A percentile compares a stretch with the other conserved stretches of the same genome.
phyloP scores from a whole-genome alignment of 2,113 vertebrate species.

The Herpailurus yagouaroundi region DNA sequence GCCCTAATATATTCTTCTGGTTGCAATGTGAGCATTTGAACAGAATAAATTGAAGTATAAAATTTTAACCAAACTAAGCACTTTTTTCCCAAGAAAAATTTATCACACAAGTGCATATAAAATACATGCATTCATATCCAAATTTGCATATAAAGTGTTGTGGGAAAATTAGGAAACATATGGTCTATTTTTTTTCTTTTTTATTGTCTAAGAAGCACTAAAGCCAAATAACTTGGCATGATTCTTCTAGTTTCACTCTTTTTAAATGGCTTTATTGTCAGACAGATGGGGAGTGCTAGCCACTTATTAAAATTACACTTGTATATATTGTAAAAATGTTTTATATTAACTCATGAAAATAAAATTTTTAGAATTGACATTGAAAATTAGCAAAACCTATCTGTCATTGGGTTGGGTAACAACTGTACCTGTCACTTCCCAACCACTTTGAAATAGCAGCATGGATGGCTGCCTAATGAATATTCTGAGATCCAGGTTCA shows the following conservation, averaged over 20 bases:
- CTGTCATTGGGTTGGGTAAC: conserved; percentile 19
- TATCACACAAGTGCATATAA: conserved; percentile 43
- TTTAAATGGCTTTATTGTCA: conserved; percentile 67
- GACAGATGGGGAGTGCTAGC: conserved; percentile 55
- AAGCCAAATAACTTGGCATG: conserved; percentile 69
- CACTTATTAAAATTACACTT: conserved; percentile 67
- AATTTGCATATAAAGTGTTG: conserved; percentile 70
- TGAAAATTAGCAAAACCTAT: conserved; percentile 44
- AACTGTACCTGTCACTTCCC: conserved; percentile 41
- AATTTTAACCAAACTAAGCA: conserved; percentile 50
- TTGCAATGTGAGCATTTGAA: not conserved
- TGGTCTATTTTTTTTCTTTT: conserved; percentile 48
- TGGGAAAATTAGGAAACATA: conserved; percentile 70
- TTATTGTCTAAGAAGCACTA: conserved; percentile 69
- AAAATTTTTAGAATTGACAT: conserved; percentile 46
- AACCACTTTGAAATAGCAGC: conserved; percentile 39
- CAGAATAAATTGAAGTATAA: conserved; percentile 7
- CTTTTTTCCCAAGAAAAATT: conserved; percentile 49
- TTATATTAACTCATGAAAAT: conserved; percentile 67
- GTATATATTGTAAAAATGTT: conserved; percentile 52
- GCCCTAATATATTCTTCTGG: not conserved
- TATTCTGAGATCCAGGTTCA: not conserved
- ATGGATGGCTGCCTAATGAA: conserved; percentile 15
- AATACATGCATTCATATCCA: conserved; percentile 38
- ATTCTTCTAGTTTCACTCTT: conserved; percentile 60